Evolutionary conservation across 2,888 invertebrate genomes (phyloP), one percentile per base, ranked within the genome.

Genomic region (Catonia carolina): DNA sequence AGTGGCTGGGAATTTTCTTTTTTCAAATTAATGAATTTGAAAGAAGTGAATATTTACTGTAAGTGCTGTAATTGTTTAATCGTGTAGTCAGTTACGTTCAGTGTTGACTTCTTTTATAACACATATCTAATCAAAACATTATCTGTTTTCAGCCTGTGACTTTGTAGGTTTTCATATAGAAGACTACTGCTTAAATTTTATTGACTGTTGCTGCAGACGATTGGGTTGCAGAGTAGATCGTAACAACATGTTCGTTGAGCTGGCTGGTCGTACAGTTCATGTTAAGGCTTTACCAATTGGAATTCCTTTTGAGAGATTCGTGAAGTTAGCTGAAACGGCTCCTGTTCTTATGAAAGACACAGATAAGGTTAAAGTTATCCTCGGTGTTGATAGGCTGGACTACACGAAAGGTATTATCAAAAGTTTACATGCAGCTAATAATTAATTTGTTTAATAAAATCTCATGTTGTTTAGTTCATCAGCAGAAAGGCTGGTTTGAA

Each of bases 81-180:
- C n/a, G n/a, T n/a, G n/a, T n/a, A n/a, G n/a, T n/a, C n/a, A n/a
- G n/a, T n/a, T n/a, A n/a, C n/a, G n/a, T n/a, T n/a, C n/a, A n/a
- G n/a, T n/a, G n/a, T n/a, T n/a, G n/a, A n/a, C n/a, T n/a, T n/a
- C n/a, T n/a, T n/a, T n/a, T n/a, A n/a, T n/a, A n/a, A n/a, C n/a
- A n/a, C n/a, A n/a, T n/a, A n/a, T n/a, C n/a, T n/a, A n/a, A n/a
- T n/a, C n/a, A n/a, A n/a, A n/a, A n/a, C n/a, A n/a, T n/a, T n/a
- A n/a, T n/a, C n/a, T n/a, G n/a, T 27, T 55, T 60, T 37, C 55
- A 68, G 72, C 70, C 5, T 72, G 75, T 66, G 76, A 76, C 56
- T 71, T 76, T 65, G 74, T 75, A 47, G 73, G 72, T 5, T 74
- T 74, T 61, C 74, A 74, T 63, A 71, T 73, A 54, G 72, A 73